Evolutionary conservation across 2,797 vertebrate genomes (phyloP).

Genomic region (Toxotes lorentzi): DNA sequence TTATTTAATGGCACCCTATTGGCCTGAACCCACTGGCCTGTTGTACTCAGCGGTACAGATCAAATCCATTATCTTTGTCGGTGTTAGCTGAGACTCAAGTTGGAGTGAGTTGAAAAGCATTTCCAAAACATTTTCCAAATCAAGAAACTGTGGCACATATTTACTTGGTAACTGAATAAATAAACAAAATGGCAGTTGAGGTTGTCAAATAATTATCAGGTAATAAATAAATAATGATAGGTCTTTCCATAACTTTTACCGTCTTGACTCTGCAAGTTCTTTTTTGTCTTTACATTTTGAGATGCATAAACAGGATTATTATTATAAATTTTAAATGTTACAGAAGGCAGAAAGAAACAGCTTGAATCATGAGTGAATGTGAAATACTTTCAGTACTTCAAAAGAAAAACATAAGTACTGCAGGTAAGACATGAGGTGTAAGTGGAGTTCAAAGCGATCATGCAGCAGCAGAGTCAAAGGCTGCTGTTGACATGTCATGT

Average conservation of each 20-base stretch:
- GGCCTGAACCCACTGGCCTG: constrained; percentile 68
- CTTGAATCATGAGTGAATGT: not conserved
- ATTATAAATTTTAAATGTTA: not conserved
- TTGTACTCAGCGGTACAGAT: constrained; percentile 45
- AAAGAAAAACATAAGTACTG: not conserved
- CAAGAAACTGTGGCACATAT: not conserved
- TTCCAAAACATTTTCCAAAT: not conserved
- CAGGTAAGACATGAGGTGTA: not conserved
- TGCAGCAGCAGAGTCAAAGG: constrained; percentile 46
- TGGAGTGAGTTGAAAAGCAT: not conserved
- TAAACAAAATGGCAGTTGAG: not conserved
- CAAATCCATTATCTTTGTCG: constrained; percentile 48
- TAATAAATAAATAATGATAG: not conserved
- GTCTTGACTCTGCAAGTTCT: no score
- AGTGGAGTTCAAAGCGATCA: constrained; percentile 10
- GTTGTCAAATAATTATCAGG: not conserved
- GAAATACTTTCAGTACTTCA: not conserved
- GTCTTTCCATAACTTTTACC: no score
- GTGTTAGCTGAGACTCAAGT: not conserved
- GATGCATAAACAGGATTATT: not conserved
- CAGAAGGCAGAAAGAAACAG: not conserved
- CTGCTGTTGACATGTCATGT: constrained; percentile 13
- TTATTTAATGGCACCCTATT: constrained; percentile 68
- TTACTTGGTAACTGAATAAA: not conserved
- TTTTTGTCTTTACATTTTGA: not conserved